phyloP scores from a whole-genome alignment of 2,113 vertebrate genomes.

The Castor canadensis region DNA sequence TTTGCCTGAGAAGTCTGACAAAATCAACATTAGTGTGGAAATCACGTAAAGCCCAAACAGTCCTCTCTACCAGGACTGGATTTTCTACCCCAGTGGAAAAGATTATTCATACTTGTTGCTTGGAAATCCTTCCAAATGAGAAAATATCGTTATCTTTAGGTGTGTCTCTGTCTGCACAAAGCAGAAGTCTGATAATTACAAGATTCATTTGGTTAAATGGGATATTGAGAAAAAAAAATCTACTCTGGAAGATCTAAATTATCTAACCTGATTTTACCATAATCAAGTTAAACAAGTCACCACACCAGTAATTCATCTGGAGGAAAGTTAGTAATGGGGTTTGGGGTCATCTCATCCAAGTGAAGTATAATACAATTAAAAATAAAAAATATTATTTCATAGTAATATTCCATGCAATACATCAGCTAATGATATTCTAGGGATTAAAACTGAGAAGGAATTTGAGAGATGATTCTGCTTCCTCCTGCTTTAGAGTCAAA shows the following conservation, averaged over 20 bases:
- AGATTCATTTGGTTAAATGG: background rate
- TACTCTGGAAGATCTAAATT: background rate
- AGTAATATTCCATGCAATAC: background rate
- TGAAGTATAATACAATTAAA: background rate
- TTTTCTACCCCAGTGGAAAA: slow-evolving; percentile 33
- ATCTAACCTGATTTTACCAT: background rate
- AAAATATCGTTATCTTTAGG: slow-evolving; percentile 26
- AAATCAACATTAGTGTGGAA: slow-evolving; percentile 52
- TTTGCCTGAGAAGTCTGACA: background rate
- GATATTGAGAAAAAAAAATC: background rate
- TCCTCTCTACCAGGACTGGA: background rate
- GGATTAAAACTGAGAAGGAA: background rate
- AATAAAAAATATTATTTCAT: background rate
- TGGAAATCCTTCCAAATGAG: slow-evolving; percentile 46
- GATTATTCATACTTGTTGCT: slow-evolving; percentile 33
- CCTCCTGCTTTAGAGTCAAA: background rate
- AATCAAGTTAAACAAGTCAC: background rate
- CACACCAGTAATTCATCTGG: background rate
- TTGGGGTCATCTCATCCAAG: background rate
- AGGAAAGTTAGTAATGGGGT: background rate
- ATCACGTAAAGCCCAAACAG: background rate
- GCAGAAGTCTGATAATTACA: slow-evolving; percentile 26
- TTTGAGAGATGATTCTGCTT: slow-evolving; percentile 9
- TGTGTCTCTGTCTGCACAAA: background rate
- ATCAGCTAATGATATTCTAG: background rate